phyloP scores from a whole-genome alignment of 2,113 vertebrate genomes.

The Dinomys branickii region DNA sequence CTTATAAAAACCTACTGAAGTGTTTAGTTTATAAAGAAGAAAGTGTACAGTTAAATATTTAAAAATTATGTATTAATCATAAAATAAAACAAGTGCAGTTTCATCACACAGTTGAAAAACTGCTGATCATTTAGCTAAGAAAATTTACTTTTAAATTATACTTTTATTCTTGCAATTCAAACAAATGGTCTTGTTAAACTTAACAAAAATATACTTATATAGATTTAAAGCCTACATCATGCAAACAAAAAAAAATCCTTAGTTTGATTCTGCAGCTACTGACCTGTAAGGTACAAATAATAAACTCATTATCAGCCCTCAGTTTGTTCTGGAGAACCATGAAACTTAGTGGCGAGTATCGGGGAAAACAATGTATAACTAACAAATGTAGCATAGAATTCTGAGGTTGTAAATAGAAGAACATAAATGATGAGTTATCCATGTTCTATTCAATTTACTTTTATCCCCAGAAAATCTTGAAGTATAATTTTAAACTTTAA shows the following conservation, averaged over 20 bases:
- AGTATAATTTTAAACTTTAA: background rate
- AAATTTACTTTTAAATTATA: constrained; percentile 56
- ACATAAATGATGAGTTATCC: constrained; percentile 41
- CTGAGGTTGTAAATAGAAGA: constrained; percentile 39
- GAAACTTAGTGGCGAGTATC: background rate
- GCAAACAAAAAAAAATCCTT: constrained; percentile 17
- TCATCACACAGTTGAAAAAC: constrained; percentile 67
- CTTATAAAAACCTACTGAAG: constrained; percentile 35
- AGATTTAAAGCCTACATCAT: constrained; percentile 41
- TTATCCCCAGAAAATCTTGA: constrained; percentile 33
- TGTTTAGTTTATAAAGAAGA: constrained; percentile 30
- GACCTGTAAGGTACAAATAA: constrained; percentile 45
- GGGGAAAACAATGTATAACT: background rate
- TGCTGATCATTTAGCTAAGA: constrained; percentile 60
- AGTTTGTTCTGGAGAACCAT: constrained; percentile 64
- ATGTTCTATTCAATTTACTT: background rate
- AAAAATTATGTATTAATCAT: constrained; percentile 63
- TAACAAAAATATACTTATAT: constrained; percentile 33
- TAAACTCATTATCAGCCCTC: constrained; percentile 32
- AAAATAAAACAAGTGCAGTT: constrained; percentile 11
- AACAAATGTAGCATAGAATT: constrained; percentile 27
- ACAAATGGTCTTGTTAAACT: constrained; percentile 54
- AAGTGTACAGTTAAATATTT: constrained; percentile 51
- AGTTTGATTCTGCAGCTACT: constrained; percentile 43
- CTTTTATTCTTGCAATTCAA: constrained; percentile 62